phyloP scores from a whole-genome alignment of 2,888 invertebrate species.

The Tenthredo amoena region DNA sequence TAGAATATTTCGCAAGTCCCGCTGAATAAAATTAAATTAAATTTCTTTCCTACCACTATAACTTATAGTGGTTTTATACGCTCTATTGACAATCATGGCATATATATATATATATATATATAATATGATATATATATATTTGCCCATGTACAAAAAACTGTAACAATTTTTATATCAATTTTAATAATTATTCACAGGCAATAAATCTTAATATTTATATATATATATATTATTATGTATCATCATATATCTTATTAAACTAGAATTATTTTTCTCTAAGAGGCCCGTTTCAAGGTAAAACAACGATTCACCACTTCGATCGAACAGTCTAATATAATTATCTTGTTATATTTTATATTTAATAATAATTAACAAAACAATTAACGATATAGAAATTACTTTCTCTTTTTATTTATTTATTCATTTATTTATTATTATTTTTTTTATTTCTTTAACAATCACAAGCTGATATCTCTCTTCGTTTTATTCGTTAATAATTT shows the following conservation, averaged over 20 bases:
- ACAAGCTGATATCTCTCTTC: neutral
- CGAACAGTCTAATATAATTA: neutral
- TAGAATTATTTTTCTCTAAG: constrained; percentile 1
- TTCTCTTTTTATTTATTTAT: neutral
- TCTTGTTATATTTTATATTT: neutral
- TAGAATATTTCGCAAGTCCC: constrained; percentile 44
- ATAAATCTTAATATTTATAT: constrained; percentile 2
- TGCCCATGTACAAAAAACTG: constrained; percentile 40
- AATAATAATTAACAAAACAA: neutral
- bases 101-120: neutral
- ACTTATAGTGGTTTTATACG: constrained; percentile 3
- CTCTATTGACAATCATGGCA: constrained; percentile 11
- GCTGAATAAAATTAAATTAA: constrained; percentile 35
- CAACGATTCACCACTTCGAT: neutral
- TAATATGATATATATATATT: neutral
- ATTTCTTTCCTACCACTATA: neutral
- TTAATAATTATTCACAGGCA: constrained; percentile 41
- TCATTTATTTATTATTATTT: no score
- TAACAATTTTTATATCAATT: constrained; percentile 43
- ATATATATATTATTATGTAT: neutral
- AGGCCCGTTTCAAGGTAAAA: constrained; percentile 5
- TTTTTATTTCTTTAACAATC: neutral
- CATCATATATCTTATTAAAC: neutral
- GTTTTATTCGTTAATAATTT: neutral
- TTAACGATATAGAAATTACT: neutral